A percentile compares a stretch with the other conserved stretches of the same genome.
Conservation (phyloP, 2,113 vertebrate genomes). For the Oryctolagus cuniculus region DNA sequence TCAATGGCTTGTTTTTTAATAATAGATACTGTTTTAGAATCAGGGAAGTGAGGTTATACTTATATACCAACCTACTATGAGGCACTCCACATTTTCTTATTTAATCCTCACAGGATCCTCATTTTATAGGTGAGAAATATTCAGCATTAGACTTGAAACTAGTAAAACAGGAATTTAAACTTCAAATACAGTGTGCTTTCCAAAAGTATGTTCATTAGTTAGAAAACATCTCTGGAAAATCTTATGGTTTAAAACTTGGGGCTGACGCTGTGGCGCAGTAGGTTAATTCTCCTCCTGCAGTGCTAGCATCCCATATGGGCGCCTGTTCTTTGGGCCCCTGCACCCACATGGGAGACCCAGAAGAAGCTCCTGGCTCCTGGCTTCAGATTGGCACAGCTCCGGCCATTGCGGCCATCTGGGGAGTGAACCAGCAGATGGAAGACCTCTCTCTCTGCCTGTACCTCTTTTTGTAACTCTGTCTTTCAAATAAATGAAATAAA, state of each 20-base stretch:
- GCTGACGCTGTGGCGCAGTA: too few relatives aligned
- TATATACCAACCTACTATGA: not conserved
- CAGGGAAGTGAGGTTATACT: not conserved
- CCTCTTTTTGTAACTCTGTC: too few relatives aligned
- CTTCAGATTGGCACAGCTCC: too few relatives aligned
- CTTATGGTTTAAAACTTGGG: not conserved
- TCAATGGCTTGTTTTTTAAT: constrained; percentile 26
- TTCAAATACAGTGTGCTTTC: not conserved
- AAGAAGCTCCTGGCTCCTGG: too few relatives aligned
- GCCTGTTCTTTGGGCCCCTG: too few relatives aligned
- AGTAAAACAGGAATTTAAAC: not conserved
- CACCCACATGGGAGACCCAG: too few relatives aligned
- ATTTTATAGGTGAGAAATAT: constrained; percentile 20
- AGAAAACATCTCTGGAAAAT: not conserved
- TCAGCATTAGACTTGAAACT: not conserved
- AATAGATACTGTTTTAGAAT: constrained; percentile 28
- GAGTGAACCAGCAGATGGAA: too few relatives aligned
- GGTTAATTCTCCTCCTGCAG: too few relatives aligned
- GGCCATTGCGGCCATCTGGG: too few relatives aligned
- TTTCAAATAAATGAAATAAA: too few relatives aligned
- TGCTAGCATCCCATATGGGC: too few relatives aligned
- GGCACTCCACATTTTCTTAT: not conserved
- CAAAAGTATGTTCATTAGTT: not conserved
- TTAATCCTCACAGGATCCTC: not conserved
- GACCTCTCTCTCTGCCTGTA: too few relatives aligned